Conservation (phyloP, 2,113 vertebrate species). For the Menura novaehollandiae region DNA sequence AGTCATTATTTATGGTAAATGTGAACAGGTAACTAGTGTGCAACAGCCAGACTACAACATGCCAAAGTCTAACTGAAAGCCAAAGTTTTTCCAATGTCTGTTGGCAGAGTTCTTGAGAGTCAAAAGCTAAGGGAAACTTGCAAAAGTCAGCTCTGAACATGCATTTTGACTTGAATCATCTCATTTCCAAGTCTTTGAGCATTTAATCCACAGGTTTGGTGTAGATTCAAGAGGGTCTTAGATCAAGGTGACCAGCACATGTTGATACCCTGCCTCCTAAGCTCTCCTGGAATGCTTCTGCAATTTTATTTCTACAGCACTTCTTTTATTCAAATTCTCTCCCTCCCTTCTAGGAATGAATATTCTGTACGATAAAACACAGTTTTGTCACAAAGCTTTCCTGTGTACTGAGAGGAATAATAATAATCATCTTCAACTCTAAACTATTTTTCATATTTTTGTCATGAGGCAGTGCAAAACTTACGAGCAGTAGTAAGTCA, state of each 20-base stretch:
- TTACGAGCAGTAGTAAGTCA: neutral
- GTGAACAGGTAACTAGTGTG: neutral
- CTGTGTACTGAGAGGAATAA: neutral
- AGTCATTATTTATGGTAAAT: neutral
- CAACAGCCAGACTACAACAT: neutral
- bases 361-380: neutral
- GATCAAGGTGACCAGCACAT: neutral
- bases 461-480: neutral
- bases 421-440: neutral
- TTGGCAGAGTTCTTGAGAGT: neutral
- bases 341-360: neutral
- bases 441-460: neutral
- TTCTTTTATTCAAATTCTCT: neutral
- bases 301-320: neutral
- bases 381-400: neutral
- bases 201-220: neutral
- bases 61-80: neutral
- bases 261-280: neutral
- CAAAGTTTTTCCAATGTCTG: neutral
- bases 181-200: neutral
- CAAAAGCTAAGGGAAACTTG: neutral
- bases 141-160: neutral
- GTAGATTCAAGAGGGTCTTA: neutral
- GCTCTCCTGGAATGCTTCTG: neutral
- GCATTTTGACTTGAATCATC: neutral